phyloP scores from a whole-genome alignment of 2,888 invertebrate genomes.

The Athalia rosae region DNA sequence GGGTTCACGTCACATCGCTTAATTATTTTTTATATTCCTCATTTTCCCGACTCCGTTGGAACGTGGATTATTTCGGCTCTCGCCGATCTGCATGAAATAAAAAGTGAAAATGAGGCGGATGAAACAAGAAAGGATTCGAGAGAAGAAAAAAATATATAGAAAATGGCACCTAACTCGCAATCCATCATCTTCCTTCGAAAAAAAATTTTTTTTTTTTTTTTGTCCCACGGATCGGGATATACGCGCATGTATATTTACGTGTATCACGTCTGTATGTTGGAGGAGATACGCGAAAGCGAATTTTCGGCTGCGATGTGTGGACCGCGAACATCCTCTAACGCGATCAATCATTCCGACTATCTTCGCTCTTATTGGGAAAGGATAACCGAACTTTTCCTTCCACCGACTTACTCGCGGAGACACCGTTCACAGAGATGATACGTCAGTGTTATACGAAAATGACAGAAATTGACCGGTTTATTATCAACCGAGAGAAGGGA shows the following conservation, averaged over 20 bases:
- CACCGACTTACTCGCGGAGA: not conserved
- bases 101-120: not conserved
- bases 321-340: slow-evolving; percentile 3
- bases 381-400: not conserved
- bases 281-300: slow-evolving; percentile 7
- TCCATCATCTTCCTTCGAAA: slow-evolving; percentile 39
- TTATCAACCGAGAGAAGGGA: no score
- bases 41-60: no score
- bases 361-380: slow-evolving; percentile 32
- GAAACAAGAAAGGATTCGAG: not conserved
- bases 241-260: not conserved
- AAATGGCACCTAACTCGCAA: slow-evolving; percentile 21
- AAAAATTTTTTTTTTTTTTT: slow-evolving; percentile 28
- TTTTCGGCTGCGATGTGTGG: not conserved
- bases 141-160: slow-evolving; percentile 1
- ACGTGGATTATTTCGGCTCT: no score
- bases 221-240: not conserved
- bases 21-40: no score
- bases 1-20: no score
- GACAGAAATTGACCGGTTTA: no score
- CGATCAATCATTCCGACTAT: slow-evolving; percentile 38
- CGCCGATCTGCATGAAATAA: not conserved
- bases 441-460: no score
- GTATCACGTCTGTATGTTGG: no score
- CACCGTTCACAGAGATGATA: no score